Percentiles rank a stretch among this genome's conserved stretches.
phyloP scores from a whole-genome alignment of 2,888 invertebrate species.

The Drosophila ezoana region DNA sequence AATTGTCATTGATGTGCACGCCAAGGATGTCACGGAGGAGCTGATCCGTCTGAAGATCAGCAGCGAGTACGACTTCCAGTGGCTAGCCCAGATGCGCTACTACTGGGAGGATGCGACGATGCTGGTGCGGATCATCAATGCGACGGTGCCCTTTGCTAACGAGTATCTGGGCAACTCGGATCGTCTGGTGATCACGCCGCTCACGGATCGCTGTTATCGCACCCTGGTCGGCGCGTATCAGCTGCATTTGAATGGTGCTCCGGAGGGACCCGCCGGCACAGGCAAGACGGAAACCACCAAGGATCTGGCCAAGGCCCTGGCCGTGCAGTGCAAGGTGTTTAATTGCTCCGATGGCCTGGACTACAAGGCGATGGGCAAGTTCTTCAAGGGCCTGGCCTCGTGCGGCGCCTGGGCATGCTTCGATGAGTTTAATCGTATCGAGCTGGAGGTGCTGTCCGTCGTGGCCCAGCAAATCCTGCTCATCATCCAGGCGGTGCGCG shows the following conservation, averaged over 20 bases:
- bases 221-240: constrained; percentile 90
- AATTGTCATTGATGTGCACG: constrained; percentile 90
- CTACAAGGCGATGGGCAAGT: constrained; percentile 90
- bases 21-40: constrained; percentile 88
- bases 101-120: constrained; percentile 88
- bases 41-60: constrained; percentile 86
- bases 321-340: constrained; percentile 92
- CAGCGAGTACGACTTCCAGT: constrained; percentile 88
- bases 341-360: constrained; percentile 91
- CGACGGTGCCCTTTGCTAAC: constrained; percentile 89
- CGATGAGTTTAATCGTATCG: constrained; percentile 91
- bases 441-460: constrained; percentile 90
- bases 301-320: constrained; percentile 95
- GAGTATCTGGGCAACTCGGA: constrained; percentile 90
- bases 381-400: constrained; percentile 89
- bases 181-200: constrained; percentile 87
- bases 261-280: constrained; percentile 92
- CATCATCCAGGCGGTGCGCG: constrained; percentile 88
- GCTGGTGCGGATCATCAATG: constrained; percentile 88
- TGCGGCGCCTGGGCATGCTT: constrained; percentile 90
- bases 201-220: constrained; percentile 89
- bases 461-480: constrained; percentile 90
- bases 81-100: constrained; percentile 90
- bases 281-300: constrained; percentile 97
- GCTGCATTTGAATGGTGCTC: constrained; percentile 89